These are phyloP conservation scores for Calcarius lapponicus DNA, from an alignment of 2,797 vertebrate genomes.

Conservation along the genomic window DNA sequence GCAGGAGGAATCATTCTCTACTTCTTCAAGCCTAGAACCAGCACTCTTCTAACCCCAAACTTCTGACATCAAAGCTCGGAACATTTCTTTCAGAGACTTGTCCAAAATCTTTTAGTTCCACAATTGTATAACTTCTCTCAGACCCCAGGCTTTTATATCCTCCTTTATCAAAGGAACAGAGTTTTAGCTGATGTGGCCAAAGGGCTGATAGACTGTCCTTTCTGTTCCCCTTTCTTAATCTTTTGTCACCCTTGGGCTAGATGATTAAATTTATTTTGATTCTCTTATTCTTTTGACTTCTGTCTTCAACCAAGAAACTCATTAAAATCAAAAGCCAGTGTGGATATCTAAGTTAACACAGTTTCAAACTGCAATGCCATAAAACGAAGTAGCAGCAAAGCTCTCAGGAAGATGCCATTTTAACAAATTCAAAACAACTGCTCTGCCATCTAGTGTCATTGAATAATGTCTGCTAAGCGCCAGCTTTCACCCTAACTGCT, in stretches of 20 bases:
- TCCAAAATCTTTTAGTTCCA: background rate
- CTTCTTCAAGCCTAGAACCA: background rate
- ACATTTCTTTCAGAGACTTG: background rate
- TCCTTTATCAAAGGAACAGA: background rate
- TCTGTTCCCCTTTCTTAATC: background rate
- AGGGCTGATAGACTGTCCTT: background rate
- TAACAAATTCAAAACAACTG: slow-evolving; percentile 22
- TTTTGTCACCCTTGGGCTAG: background rate
- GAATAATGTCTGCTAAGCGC: background rate
- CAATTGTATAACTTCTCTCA: background rate
- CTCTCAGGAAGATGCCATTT: background rate
- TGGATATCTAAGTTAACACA: background rate
- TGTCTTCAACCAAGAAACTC: background rate
- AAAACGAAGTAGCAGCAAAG: background rate
- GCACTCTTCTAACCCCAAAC: background rate
- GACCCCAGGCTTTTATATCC: background rate
- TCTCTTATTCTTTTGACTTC: background rate
- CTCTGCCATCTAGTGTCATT: slow-evolving; percentile 62
- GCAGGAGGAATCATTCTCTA: background rate
- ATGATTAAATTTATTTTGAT: background rate
- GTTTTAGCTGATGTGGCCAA: background rate
- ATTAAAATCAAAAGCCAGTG: background rate
- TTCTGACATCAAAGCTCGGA: background rate
- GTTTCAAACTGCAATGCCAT: background rate
- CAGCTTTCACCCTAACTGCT: background rate